Conservation (phyloP, 2,797 vertebrate species). For the Phaenicophaeus curvirostris region DNA sequence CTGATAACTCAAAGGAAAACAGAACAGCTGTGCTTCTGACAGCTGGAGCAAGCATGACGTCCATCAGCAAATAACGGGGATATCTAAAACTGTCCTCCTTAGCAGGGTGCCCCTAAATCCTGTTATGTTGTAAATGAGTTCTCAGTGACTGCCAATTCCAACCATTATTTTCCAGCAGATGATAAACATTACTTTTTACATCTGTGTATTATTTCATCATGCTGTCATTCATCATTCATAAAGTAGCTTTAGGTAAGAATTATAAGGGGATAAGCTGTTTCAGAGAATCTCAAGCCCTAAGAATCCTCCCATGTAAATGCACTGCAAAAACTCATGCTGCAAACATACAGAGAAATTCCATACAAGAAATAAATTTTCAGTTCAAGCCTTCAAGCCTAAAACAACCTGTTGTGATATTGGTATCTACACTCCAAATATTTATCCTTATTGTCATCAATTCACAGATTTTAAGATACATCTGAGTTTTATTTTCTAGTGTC, state of each 20-base stretch:
- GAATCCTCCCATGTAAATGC: background rate
- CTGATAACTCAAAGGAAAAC: constrained; percentile 89
- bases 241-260: constrained; percentile 32
- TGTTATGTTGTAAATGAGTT: constrained; percentile 61
- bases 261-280: constrained; percentile 14
- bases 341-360: background rate
- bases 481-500: background rate
- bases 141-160: background rate
- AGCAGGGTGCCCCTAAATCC: constrained; percentile 73
- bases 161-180: constrained; percentile 2
- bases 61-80: constrained; percentile 81
- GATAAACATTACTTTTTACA: background rate
- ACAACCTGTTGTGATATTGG: background rate
- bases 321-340: background rate
- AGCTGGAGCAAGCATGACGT: constrained; percentile 86
- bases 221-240: constrained; percentile 2
- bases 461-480: background rate
- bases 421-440: background rate
- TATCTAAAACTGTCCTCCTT: constrained; percentile 76
- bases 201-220: background rate
- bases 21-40: constrained; percentile 91
- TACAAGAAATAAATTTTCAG: background rate
- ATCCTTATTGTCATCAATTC: background rate
- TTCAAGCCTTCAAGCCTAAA: background rate
- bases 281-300: background rate